Base-by-base conservation (phyloP, 2,888 invertebrate genomes). In the Apotomis turbidana region DNA sequence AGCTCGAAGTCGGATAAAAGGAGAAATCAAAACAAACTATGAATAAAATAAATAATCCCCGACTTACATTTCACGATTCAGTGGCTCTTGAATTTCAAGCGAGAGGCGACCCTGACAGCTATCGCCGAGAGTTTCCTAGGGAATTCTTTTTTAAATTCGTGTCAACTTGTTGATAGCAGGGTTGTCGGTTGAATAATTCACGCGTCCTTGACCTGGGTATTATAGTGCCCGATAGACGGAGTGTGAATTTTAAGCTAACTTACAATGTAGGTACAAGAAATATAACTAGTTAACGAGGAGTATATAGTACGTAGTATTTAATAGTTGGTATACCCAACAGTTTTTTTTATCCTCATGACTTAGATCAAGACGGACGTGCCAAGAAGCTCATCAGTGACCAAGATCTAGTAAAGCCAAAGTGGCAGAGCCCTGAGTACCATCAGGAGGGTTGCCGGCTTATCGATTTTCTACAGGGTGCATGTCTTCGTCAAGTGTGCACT, bases 91-190 rank as follows among this genome's bases (percentile, higher is more conserved):
- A 38, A 67, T 61, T 49, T 61, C 41, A 38, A 36, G n/a, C 49
- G 27, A 61, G 66, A 61, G 66, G 52, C 46, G 15, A 49, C 66
- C 70, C 66, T 71, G 55, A 15, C 55, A 46, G 66, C 41, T 46
- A 55, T 46, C 49, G 46, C 55, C 41, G 15, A 46, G 66, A 38
- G 49, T 60, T 71, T 67, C 1, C 54, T 49, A 12, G 38, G 55
- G 61, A 62, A 62, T 71, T 44, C 46, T 46, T 72, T 72, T 72
- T 72, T 72, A 68, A 72, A 68, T 68, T 72, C 67, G 61, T n/a
- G 55, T 71, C 72, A 72, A 72, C 72, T 72, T 68, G 72, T 68
- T 72, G 72, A 68, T 67, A 61, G 71, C 61, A 68, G 71, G 71
- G 61, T 57, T 71, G 72, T 52, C 68, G 58, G 52, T 9, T 72